Evolutionary conservation across 2,888 invertebrate species (phyloP), one percentile per base, ranked within the genome.

Genomic region (Rhyacophila evoluta): DNA sequence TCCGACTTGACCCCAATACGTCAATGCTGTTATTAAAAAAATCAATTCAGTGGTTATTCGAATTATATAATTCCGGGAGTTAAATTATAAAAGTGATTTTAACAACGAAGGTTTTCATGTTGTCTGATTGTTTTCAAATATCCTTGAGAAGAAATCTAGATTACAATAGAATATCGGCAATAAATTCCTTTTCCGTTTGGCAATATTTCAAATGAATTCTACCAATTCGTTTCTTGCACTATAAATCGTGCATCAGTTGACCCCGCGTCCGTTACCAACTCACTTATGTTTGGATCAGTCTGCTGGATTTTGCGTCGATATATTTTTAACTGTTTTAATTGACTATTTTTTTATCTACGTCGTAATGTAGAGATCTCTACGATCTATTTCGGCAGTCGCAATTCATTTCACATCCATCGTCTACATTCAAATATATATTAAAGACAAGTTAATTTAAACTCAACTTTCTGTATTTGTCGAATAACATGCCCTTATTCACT

Each of bases 181-280:
- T 55, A 55, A 55, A 55, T 55, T 55, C 55, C 55, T 55, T 19
- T 55, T 55, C 19, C 55, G 12, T 55, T 19, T 55, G 55, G 55
- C 55, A 55, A 55, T 55, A 55, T 55, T 55, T 55, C 55, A 55
- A 55, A 55, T 25, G 55, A 55, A 55, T 19, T 55, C 55, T 19
- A 33, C 27, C 28, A 67, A 67, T 74, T 29, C 74, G 33, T 33
- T 68, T 68, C 74, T 33, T 74, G 33, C 68, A 68, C 68, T 68
- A 74, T 74, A 74, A 74, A 37, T 74, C 74, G 67, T 67, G 74
- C 67, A 55, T 33, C 41, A 67, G 68, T 74, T 74, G 74, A 74
- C 74, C 74, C 74, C 28, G 29, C 74, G 74, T 39, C 37, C 74
- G 33, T 41, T 39, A 67, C 19, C 28, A 68, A 33, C 68, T 67